These are phyloP conservation scores for Tapera naevia DNA, from an alignment of 2,797 vertebrate species.

Conservation along the genomic window DNA sequence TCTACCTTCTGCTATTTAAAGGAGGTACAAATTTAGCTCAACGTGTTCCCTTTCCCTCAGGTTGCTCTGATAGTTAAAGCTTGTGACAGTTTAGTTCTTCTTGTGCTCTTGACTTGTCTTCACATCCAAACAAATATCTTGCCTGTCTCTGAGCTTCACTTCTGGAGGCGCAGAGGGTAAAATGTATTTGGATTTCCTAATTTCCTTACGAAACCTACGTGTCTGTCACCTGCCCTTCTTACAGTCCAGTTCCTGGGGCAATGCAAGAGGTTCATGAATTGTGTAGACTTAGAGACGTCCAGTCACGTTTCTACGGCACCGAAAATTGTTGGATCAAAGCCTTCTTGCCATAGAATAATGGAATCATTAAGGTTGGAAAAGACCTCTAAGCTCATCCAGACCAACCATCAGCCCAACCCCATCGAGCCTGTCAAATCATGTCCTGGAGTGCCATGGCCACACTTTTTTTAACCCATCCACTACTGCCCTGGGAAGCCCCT, in stretches of 20 bases:
- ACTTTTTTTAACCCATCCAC: too few relatives aligned
- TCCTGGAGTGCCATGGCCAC: too few relatives aligned
- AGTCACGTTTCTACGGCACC: not conserved
- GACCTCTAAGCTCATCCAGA: too few relatives aligned
- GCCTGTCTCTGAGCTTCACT: not conserved
- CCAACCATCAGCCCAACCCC: too few relatives aligned
- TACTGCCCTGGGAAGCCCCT: too few relatives aligned
- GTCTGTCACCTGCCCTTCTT: not conserved
- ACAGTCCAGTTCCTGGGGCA: not conserved
- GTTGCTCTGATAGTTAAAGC: not conserved
- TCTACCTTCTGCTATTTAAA: constrained; percentile 28
- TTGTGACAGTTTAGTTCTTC: constrained; percentile 2
- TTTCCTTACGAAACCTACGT: not conserved
- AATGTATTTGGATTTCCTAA: not conserved
- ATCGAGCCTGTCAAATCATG: too few relatives aligned
- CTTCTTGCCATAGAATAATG: too few relatives aligned
- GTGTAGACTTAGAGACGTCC: fast-evolving
- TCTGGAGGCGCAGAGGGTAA: not conserved
- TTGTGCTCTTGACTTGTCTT: not conserved
- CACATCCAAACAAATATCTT: not conserved
- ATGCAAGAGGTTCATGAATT: not conserved
- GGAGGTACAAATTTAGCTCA: not conserved
- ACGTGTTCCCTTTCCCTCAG: not conserved
- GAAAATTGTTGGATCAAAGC: not conserved
- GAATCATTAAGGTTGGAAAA: too few relatives aligned